These are phyloP conservation scores for Polyodon spathula DNA, from an alignment of 2,113 vertebrate species.

Conservation along the genomic window DNA sequence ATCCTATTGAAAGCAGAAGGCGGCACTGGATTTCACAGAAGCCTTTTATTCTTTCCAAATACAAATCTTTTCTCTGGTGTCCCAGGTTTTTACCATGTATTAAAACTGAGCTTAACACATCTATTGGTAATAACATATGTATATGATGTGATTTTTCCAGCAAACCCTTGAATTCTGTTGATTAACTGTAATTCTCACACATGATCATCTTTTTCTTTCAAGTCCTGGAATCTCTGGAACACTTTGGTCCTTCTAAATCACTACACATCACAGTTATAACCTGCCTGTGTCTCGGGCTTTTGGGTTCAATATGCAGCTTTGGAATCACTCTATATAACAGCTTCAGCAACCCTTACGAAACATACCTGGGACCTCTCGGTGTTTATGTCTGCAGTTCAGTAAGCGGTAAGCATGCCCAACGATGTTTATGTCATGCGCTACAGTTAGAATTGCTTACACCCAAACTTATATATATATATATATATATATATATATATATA, in stretches of 20 bases:
- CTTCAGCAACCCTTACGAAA: slow-evolving; percentile 86
- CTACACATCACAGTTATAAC: slow-evolving; percentile 39
- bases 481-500: no score
- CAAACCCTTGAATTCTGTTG: no score
- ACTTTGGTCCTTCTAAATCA: rapidly evolving
- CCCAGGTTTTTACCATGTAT: no score
- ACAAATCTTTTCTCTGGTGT: no score
- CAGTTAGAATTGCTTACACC: no score
- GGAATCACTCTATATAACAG: slow-evolving; percentile 71
- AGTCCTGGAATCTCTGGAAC: slow-evolving; percentile 52
- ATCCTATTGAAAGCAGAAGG: no score
- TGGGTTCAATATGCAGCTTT: slow-evolving; percentile 52
- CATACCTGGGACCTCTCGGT: slow-evolving; percentile 69
- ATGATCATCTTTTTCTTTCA: slow-evolving; percentile 14
- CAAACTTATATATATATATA: no score
- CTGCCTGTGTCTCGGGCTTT: slow-evolving; percentile 53
- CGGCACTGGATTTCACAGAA: no score
- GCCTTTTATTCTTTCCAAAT: no score
- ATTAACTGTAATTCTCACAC: no score
- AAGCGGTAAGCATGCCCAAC: slow-evolving; percentile 55
- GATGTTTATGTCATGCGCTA: neutral
- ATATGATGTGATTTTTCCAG: neutral
- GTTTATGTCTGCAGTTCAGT: slow-evolving; percentile 69
- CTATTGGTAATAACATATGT: neutral
- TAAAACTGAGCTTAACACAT: no score